Conservation (phyloP, 2,113 vertebrate genomes). For the Empidonax alnorum region DNA sequence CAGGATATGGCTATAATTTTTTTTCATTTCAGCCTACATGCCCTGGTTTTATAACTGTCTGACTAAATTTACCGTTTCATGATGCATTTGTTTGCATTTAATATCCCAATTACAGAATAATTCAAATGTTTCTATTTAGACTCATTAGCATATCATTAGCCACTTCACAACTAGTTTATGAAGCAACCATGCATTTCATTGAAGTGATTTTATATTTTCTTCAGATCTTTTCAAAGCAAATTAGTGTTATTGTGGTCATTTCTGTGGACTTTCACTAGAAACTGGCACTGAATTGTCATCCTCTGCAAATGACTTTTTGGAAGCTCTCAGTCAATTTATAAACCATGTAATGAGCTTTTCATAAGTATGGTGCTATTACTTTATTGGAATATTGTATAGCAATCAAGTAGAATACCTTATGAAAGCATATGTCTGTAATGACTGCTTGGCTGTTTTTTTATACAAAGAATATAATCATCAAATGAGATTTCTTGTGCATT, state of each 20-base stretch:
- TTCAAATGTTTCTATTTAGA: neutral
- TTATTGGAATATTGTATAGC: neutral
- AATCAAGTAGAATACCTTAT: neutral
- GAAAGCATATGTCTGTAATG: neutral
- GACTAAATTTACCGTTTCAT: conserved; percentile 9
- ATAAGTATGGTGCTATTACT: neutral
- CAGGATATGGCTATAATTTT: neutral
- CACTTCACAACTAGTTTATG: neutral
- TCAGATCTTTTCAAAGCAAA: neutral
- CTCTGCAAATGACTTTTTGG: neutral
- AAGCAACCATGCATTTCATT: neutral
- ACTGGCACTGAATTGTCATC: neutral
- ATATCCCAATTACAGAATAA: neutral
- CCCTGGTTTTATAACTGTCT: neutral
- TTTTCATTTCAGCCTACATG: neutral
- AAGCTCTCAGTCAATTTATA: neutral
- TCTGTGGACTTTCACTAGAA: neutral
- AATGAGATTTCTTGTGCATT: neutral
- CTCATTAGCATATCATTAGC: neutral
- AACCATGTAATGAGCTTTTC: neutral
- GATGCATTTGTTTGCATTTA: neutral
- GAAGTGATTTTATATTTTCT: neutral
- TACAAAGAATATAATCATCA: neutral
- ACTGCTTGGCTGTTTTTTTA: neutral
- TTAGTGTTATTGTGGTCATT: neutral